Base-by-base conservation (phyloP, 2,113 vertebrate genomes). In the Lathamus discolor region DNA sequence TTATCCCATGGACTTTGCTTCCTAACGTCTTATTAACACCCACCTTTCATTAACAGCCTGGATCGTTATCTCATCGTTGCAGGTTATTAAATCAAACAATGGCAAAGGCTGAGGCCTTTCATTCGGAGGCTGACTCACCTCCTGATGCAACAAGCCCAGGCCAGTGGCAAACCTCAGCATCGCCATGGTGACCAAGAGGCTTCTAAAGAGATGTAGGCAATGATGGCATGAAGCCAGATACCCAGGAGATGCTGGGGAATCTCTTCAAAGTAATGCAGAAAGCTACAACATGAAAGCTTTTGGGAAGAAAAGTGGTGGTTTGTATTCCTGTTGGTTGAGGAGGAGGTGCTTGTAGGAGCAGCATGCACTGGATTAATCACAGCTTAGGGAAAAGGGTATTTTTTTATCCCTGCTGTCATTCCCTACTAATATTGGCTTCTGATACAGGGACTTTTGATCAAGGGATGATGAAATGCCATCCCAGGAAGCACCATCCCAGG, bases 61-160 rank as follows among this genome's bases (percentile, higher is more conserved):
- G 88, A 94, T 94, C 31, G 7, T 96, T 96, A 92, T 94, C 95
- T 70, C 64, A 14, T 92, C 86, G 9, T 92, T 83, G 81, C 95
- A 91, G 86, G 62, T 95, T 91, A 95, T 93, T 95, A 96, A 89
- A 93, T 48, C 70, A 55, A 91, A 69, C 88, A 92, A 85, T 76
- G n/a, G 88, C 92, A 84, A 73, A 93, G 70, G 92, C 95, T 90
- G 80, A 37, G 77, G 90, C 83, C 77, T 83, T 83, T 93, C 66
- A 52, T 92, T 54, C 57, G 62, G 70, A 49, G 57, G 46, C 66
- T 95, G 94, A 96, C 72, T 94, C 95, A 96, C 46, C 78, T 84
- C 6, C 4, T 92, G 73, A 95, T 67, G 86, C 75, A 93, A 92
- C 41, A 76, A 87, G 67, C 72, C 80, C 86, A 48, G 66, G 88